Conservation (phyloP, 2,113 vertebrate species). For the Lota lota region DNA sequence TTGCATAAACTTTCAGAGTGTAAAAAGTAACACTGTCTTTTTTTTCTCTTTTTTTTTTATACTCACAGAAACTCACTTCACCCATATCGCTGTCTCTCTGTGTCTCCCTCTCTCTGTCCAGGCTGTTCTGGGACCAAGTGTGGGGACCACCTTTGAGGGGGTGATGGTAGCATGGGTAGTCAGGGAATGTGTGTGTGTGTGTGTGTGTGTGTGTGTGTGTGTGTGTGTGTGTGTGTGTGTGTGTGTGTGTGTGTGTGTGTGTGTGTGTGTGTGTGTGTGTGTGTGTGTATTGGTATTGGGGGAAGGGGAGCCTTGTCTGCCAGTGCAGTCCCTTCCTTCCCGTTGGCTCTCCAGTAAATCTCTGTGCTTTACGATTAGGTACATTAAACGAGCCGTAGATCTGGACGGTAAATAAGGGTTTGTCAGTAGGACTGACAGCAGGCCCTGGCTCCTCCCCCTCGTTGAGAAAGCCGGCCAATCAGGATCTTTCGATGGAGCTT, state of each 20-base stretch:
- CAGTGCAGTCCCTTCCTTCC: constrained; percentile 69
- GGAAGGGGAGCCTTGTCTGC: constrained; percentile 57
- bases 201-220: too few species aligned
- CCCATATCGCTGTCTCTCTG: too few species aligned
- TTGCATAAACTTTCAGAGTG: constrained; percentile 9
- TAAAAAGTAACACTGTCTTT: not conserved
- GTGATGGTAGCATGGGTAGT: too few species aligned
- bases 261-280: too few species aligned
- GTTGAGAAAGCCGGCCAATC: constrained; percentile 51
- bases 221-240: too few species aligned
- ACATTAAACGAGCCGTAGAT: constrained; percentile 79
- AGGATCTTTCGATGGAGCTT: constrained; percentile 66
- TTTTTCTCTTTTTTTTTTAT: constrained; percentile 13
- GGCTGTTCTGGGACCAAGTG: not conserved
- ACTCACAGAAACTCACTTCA: too few species aligned
- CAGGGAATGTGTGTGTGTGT: too few species aligned
- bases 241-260: not conserved
- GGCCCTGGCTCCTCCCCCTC: constrained; percentile 36
- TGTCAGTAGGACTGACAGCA: constrained; percentile 72
- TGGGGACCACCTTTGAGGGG: too few species aligned
- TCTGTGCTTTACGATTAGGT: constrained; percentile 78
- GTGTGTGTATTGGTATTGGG: not conserved
- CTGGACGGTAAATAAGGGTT: constrained; percentile 77
- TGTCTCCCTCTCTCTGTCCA: not conserved
- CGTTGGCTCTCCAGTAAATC: constrained; percentile 73